Evolutionary conservation across 2,797 vertebrate genomes (phyloP).

Genomic region (Ceyx erithaca): DNA sequence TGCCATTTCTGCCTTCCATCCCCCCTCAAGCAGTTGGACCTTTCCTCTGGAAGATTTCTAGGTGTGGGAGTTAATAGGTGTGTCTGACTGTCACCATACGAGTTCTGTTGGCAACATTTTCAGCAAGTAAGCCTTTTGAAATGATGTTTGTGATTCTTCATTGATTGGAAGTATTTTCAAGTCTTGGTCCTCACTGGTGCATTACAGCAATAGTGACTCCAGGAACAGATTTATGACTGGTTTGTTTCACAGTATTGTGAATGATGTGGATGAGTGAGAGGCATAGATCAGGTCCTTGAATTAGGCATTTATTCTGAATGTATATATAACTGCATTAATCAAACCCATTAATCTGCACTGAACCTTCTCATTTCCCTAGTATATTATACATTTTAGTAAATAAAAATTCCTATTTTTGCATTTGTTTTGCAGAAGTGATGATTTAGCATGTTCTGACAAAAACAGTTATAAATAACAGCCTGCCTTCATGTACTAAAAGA

Average conservation of each 20-base stretch:
- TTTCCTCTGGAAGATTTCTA: not conserved
- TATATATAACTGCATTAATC: not conserved
- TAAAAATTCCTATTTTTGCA: not conserved
- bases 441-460: not conserved
- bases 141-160: not conserved
- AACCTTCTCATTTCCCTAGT: not conserved
- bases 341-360: not conserved
- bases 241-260: not conserved
- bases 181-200: not conserved
- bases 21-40: not conserved
- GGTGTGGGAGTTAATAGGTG: not conserved
- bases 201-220: not conserved
- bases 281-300: not conserved
- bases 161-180: not conserved
- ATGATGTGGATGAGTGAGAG: not conserved
- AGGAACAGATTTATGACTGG: not conserved
- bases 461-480: not conserved
- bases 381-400: not conserved
- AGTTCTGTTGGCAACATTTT: not conserved
- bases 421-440: not conserved
- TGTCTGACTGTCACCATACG: accelerated
- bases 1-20: not conserved
- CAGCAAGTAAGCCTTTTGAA: not conserved
- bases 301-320: not conserved
- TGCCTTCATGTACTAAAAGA: not conserved